These are phyloP conservation scores for Pristiophorus japonicus DNA, from an alignment of 2,113 vertebrate genomes.

Conservation along the genomic window DNA sequence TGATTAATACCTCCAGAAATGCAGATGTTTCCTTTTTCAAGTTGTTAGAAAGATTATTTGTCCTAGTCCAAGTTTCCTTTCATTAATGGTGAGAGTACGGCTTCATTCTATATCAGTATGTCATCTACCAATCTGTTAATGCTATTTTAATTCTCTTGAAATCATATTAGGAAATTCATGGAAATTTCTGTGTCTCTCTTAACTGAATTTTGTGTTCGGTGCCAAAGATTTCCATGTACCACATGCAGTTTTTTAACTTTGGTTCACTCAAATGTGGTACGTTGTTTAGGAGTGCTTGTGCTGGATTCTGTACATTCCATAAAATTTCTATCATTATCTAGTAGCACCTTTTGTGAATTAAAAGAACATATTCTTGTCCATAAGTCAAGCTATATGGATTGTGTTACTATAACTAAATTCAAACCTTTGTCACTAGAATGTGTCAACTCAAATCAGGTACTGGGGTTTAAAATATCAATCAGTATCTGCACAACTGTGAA, in stretches of 20 bases:
- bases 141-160: neutral
- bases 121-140: neutral
- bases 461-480: neutral
- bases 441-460: neutral
- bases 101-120: neutral
- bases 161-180: neutral
- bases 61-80: neutral
- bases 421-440: neutral
- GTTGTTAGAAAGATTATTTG: neutral
- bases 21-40: neutral
- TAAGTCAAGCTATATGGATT: neutral
- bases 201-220: neutral
- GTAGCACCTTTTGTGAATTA: neutral
- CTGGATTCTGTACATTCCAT: neutral
- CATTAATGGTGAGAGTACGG: neutral
- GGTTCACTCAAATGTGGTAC: neutral
- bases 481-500: neutral
- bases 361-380: neutral
- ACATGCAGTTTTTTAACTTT: neutral
- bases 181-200: neutral
- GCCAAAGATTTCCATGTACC: neutral
- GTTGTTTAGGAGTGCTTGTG: neutral
- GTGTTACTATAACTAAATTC: neutral
- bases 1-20: neutral
- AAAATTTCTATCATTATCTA: neutral